phyloP scores from a whole-genome alignment of 2,113 vertebrate species.

The Ochotona curzoniae region DNA sequence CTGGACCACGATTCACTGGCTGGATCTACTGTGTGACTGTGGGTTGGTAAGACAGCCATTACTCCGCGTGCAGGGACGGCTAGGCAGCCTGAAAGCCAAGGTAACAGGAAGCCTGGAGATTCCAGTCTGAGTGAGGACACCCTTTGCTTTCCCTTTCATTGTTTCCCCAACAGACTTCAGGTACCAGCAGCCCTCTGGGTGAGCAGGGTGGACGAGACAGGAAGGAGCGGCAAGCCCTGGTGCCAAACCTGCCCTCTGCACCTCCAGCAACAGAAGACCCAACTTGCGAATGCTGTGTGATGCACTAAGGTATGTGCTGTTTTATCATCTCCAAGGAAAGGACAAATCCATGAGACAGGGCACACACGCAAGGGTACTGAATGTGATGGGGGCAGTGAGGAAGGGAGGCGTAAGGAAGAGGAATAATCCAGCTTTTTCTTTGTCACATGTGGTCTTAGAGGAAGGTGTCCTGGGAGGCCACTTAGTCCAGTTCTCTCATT shows the following conservation, averaged over 20 bases:
- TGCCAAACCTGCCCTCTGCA: neutral
- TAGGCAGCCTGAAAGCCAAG: neutral
- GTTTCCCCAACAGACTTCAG: constrained; percentile 41
- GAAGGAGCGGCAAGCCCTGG: neutral
- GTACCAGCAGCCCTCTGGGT: neutral
- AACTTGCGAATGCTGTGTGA: neutral
- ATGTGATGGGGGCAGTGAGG: neutral
- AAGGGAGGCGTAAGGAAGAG: too few species aligned
- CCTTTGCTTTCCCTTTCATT: constrained; percentile 29
- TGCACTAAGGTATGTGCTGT: neutral
- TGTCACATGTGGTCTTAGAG: neutral
- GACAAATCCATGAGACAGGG: neutral
- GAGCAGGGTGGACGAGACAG: neutral
- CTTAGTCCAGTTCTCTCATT: neutral
- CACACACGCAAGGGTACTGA: neutral
- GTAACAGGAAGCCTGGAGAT: neutral
- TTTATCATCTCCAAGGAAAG: neutral
- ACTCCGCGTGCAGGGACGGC: neutral
- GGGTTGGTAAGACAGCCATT: neutral
- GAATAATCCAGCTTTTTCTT: neutral
- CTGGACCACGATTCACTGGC: neutral
- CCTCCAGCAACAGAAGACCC: constrained; percentile 30
- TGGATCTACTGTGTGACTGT: neutral
- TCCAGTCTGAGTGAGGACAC: constrained; percentile 11
- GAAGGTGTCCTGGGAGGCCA: neutral